phyloP scores from a whole-genome alignment of 2,797 vertebrate species.

The Macropus fuliginosus region DNA sequence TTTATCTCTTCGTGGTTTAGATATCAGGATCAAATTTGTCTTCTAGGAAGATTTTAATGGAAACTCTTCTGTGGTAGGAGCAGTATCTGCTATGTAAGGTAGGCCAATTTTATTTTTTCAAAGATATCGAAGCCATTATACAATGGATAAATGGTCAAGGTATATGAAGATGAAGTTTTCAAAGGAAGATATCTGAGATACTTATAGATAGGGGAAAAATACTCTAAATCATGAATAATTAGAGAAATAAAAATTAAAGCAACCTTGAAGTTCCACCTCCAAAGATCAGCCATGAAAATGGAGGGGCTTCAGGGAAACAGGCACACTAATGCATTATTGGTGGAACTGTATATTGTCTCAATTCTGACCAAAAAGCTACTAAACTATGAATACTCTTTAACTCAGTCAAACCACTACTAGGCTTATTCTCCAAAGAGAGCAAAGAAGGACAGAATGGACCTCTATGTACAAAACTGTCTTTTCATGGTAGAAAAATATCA shows the following conservation, averaged over 20 bases:
- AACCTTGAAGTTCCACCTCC: too few relatives aligned
- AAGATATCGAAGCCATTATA: background rate
- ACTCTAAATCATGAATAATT: too few relatives aligned
- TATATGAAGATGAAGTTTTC: background rate
- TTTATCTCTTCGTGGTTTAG: background rate
- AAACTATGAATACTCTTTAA: too few relatives aligned
- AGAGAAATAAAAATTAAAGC: too few relatives aligned
- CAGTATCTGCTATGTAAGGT: background rate
- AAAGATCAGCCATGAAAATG: background rate
- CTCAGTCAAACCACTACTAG: too few relatives aligned
- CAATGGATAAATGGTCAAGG: background rate
- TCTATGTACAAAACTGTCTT: background rate
- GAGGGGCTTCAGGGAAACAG: too few relatives aligned
- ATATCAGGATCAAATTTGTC: background rate
- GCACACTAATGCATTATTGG: background rate
- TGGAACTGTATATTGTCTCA: background rate
- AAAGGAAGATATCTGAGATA: background rate
- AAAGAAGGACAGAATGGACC: too few relatives aligned
- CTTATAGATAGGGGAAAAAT: background rate
- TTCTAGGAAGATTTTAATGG: background rate
- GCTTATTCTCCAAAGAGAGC: too few relatives aligned
- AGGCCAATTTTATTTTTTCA: background rate
- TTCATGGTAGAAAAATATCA: background rate
- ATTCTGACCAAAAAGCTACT: too few relatives aligned
- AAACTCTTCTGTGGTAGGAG: background rate